phyloP scores from a whole-genome alignment of 2,888 invertebrate species.

The Hypena proboscidalis region DNA sequence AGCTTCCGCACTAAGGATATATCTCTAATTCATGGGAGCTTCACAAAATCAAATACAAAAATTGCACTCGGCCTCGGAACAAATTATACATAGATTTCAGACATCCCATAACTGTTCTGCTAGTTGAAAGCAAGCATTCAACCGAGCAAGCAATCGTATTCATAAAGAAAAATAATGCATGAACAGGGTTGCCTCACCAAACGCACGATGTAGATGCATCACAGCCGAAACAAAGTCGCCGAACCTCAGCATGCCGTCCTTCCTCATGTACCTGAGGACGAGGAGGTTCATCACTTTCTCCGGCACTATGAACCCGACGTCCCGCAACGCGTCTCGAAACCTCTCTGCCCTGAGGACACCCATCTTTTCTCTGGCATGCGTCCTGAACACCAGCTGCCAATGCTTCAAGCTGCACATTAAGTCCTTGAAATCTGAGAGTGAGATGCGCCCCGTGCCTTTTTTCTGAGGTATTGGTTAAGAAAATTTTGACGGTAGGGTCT shows the following conservation, averaged over 20 bases:
- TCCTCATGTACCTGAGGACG: conserved; percentile 94
- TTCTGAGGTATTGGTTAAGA: conserved; percentile 76
- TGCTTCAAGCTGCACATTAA: conserved; percentile 95
- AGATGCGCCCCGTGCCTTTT: conserved; percentile 91
- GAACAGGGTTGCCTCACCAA: too few relatives aligned
- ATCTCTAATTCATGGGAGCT: too few relatives aligned
- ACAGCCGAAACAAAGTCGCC: conserved; percentile 97
- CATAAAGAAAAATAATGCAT: too few relatives aligned
- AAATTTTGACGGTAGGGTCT: conserved; percentile 17
- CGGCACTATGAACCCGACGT: conserved; percentile 95
- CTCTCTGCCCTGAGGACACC: conserved; percentile 95
- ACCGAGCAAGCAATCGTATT: too few relatives aligned
- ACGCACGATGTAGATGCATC: conserved; percentile 94
- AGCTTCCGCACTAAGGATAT: too few relatives aligned
- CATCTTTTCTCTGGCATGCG: conserved; percentile 95
- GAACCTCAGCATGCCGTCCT: conserved; percentile 95
- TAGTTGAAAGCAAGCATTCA: too few relatives aligned
- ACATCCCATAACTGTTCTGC: too few relatives aligned
- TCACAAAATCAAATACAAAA: too few relatives aligned
- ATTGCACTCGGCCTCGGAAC: too few relatives aligned
- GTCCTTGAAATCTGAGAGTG: conserved; percentile 94
- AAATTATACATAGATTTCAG: too few relatives aligned
- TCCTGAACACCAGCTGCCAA: conserved; percentile 95
- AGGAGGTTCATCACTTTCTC: conserved; percentile 93
- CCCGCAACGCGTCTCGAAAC: conserved; percentile 92